Percentiles rank a stretch among this genome's conserved stretches.
phyloP scores from a whole-genome alignment of 2,888 invertebrate genomes.

The Callimorpha dominula region DNA sequence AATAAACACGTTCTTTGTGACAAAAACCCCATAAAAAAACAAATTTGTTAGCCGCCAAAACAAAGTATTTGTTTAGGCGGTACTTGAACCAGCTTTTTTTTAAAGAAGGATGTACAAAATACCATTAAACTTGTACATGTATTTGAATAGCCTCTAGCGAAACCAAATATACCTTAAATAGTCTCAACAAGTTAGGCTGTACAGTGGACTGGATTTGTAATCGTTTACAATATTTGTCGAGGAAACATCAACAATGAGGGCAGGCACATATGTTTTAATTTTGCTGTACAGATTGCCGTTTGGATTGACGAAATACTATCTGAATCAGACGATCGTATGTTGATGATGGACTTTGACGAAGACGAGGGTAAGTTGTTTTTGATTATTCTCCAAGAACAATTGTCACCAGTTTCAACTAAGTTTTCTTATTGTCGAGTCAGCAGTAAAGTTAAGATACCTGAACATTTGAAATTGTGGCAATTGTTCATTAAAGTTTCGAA shows the following conservation, averaged over 20 bases:
- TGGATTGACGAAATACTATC: constrained; percentile 81
- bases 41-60: too few relatives aligned
- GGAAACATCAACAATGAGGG: not conserved
- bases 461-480: constrained; percentile 68
- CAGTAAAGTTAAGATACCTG: constrained; percentile 58
- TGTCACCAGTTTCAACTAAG: constrained; percentile 59
- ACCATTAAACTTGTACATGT: too few relatives aligned
- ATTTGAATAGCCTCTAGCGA: too few relatives aligned
- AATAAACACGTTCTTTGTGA: too few relatives aligned
- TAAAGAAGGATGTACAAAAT: too few relatives aligned
- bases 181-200: not conserved
- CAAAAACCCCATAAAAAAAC: too few relatives aligned
- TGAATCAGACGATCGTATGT: constrained; percentile 81
- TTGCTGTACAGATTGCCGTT: constrained; percentile 68
- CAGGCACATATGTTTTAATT: not conserved
- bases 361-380: constrained; percentile 71
- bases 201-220: too few relatives aligned
- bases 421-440: constrained; percentile 6
- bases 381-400: constrained; percentile 56
- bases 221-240: not conserved
- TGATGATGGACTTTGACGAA: constrained; percentile 84
- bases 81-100: too few relatives aligned
- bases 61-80: too few relatives aligned
- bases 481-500: constrained; percentile 57
- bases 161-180: too few relatives aligned